Evolutionary conservation across 1,140 invertebrate genomes (phyloP), one percentile per base, ranked within the genome.

Genomic region (Drosophila equinoxialis): DNA sequence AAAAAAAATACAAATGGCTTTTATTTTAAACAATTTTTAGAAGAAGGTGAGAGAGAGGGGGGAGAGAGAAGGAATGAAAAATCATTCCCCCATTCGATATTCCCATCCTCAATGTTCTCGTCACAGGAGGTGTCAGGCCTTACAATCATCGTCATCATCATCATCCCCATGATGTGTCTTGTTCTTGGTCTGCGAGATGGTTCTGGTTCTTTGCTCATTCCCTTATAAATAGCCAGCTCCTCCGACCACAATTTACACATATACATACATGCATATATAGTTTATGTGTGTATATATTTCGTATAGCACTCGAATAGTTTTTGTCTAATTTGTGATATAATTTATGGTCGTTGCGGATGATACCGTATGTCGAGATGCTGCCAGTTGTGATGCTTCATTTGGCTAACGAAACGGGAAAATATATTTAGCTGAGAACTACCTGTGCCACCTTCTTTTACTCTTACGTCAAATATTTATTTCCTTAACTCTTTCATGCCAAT

Each of bases 321-420:
- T 57, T 55, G 37, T 69, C 60, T 67, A 74, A 81, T 81, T 77
- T 69, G 64, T 45, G 68, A 20, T 48, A 65, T 85, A 70, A 85
- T 80, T 77, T 68, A 85, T 77, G 79, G 60, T 51, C 51, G 48
- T 68, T 66, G 41, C 23, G 37, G 33, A 42, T 20, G 26, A 41
- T 45, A 42, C 3, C 8, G 8, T 51, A 48, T 17, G 14, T 7
- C 6, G 45, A n/a, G 14, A 48, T 79, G 67, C 74, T 64, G 68
- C 37, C 63, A 68, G 54, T 33, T 62, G 30, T 14, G 35, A 69
- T 61, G 30, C 63, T 69, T 74, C 63, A 80, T 73, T 83, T 63
- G 45, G 30, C 45, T 14, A 45, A 45, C 42, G 13, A 45, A 45
- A 13, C n/a, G 6, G 1, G 11, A 5, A n/a, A 51, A 42, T 14